phyloP scores from a whole-genome alignment of 2,888 invertebrate genomes.

The Trypoxylon attenuatum region DNA sequence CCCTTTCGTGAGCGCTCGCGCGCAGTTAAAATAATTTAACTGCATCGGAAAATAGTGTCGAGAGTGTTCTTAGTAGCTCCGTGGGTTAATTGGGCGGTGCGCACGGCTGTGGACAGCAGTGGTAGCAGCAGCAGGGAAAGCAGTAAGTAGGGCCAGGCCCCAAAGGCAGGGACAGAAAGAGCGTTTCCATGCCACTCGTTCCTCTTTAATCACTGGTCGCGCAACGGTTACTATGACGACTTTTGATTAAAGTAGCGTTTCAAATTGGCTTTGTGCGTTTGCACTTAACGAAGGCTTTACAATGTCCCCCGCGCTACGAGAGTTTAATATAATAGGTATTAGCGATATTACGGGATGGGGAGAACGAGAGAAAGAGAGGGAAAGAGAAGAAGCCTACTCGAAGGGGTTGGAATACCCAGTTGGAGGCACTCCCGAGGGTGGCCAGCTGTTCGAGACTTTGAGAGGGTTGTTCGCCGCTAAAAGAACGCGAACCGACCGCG shows the following conservation, averaged over 20 bases:
- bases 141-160: too few relatives aligned
- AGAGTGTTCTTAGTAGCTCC: not conserved
- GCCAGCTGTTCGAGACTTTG: slow-evolving; percentile 45
- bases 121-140: not conserved
- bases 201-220: slow-evolving; percentile 25
- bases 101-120: too few relatives aligned
- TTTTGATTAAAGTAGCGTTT: slow-evolving; percentile 54
- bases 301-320: slow-evolving; percentile 27
- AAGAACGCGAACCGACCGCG: too few relatives aligned
- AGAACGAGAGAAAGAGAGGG: too few relatives aligned
- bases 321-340: slow-evolving; percentile 56
- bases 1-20: too few relatives aligned
- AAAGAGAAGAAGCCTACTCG: too few relatives aligned
- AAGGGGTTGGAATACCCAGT: slow-evolving; percentile 42
- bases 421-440: slow-evolving; percentile 25
- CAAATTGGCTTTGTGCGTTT: slow-evolving; percentile 58
- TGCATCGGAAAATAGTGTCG: not conserved
- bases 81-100: not conserved
- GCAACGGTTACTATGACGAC: slow-evolving; percentile 52
- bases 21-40: not conserved
- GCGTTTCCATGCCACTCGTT: slow-evolving; percentile 1
- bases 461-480: slow-evolving; percentile 18
- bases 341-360: slow-evolving; percentile 51
- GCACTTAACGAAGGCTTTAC: slow-evolving; percentile 49
- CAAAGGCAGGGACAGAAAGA: not conserved